A percentile compares a stretch with the other conserved stretches of the same genome.
phyloP scores from a whole-genome alignment of 2,113 vertebrate genomes.

The Actenoides lindsayi region DNA sequence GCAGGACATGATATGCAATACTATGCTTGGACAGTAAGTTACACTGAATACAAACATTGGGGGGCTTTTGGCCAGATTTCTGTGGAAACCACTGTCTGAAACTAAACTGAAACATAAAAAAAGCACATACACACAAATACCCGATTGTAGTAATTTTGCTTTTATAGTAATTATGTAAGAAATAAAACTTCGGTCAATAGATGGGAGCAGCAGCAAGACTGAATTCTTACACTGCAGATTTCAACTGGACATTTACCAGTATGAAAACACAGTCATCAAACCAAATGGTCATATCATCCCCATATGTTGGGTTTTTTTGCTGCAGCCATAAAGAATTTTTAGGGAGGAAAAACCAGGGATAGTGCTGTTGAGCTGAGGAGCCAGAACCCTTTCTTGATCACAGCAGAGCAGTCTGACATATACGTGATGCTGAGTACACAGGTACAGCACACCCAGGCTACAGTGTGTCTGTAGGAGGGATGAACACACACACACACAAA shows the following conservation, averaged over 20 bases:
- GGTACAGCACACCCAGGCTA: rapidly evolving
- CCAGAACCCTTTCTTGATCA: not conserved
- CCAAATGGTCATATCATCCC: too few species aligned
- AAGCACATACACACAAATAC: not conserved
- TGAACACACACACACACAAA: not conserved
- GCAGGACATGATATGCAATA: not conserved
- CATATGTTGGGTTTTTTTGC: not conserved
- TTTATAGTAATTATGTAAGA: not conserved
- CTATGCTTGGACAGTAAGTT: not conserved
- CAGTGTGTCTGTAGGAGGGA: rapidly evolving
- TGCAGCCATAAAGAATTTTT: not conserved
- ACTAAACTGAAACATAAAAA: not conserved
- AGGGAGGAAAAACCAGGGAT: not conserved
- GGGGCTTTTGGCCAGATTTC: not conserved
- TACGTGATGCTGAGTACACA: rapidly evolving
- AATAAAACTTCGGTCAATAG: not conserved
- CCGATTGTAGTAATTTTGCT: not conserved
- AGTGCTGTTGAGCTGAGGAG: not conserved
- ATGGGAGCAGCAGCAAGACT: not conserved
- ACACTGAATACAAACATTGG: not conserved
- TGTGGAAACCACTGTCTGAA: not conserved
- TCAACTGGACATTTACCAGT: not conserved
- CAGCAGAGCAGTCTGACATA: not conserved
- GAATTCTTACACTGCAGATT: not conserved
- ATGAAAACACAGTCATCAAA: not conserved